Base-by-base conservation (phyloP, 2,888 invertebrate genomes). In the Cantharis flavilabris region DNA sequence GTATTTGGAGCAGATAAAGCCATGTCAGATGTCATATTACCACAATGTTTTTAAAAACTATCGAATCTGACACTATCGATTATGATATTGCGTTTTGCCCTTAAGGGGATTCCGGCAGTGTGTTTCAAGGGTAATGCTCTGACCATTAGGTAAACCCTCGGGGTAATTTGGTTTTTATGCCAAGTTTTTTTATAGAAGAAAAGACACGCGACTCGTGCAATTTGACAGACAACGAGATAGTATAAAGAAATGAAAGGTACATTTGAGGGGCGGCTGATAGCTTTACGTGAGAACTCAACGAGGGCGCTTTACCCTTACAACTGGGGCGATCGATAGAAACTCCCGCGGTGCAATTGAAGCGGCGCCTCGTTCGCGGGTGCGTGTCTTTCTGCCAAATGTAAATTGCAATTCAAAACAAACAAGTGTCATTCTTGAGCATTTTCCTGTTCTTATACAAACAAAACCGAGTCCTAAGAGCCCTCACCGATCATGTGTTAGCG, bases 271-370 rank as follows among this genome's bases (percentile, higher is more conserved):
- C 79, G 81, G 78, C 79, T 79, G 82, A 83, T 82, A 83, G 83
- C 81, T 84, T 84, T 84, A 83, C 84, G 84, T 84, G 85, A 84
- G 82, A 84, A 83, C 84, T 83, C 84, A 84, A 81, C 82, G 84
- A 83, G 84, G 85, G 85, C 85, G 84, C 84, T 84, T 82, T 83
- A 89, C 88, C 89, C 89, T 88, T 89, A 90, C 91, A 91, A 91
- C 91, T 91, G 90, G 91, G 91, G 90, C 91, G 91, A 92, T 92
- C 91, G 91, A 92, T 92, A 91, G 86, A 87, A 85, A 83, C 83
- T 84, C 85, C 86, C 86, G 86, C 84, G 85, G 85, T 85, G 85
- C 84, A 84, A 83, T 85, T 83, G 81, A 82, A 83, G 82, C 80
- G 83, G 81, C 83, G 83, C 83, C 82, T 80, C 80, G 78, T 80